Conservation (phyloP, 1,140 invertebrate species). For the Papilio dardanus region DNA sequence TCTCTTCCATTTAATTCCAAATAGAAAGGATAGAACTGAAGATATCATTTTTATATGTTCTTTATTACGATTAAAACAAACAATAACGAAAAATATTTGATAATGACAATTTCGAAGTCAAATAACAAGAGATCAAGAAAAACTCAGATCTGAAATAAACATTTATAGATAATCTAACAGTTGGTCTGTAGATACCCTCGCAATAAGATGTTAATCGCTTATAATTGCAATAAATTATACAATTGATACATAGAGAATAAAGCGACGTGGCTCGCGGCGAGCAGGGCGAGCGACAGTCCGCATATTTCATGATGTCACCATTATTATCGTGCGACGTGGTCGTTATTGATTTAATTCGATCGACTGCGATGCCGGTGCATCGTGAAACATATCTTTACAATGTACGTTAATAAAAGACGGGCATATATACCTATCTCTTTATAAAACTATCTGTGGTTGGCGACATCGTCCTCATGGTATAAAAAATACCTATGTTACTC, state of each 20-base stretch:
- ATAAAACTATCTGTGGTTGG: no score
- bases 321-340: conserved; percentile 42
- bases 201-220: not conserved
- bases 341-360: conserved; percentile 45
- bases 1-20: no score
- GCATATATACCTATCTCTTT: not conserved
- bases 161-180: not conserved
- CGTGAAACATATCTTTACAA: conserved; percentile 13
- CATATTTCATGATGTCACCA: conserved; percentile 43
- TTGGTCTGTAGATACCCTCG: not conserved
- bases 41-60: no score
- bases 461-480: no score
- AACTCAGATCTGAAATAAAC: not conserved
- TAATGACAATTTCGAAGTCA: no score
- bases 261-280: not conserved
- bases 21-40: no score
- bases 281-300: conserved; percentile 19
- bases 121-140: no score
- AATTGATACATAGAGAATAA: conserved; percentile 10
- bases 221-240: conserved; percentile 9
- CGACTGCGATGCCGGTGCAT: conserved; percentile 27
- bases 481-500: no score
- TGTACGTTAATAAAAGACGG: not conserved
- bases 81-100: no score
- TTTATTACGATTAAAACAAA: no score